Evolutionary conservation across 2,797 vertebrate species (phyloP).

Genomic region (Pangasius sanitwongsei): DNA sequence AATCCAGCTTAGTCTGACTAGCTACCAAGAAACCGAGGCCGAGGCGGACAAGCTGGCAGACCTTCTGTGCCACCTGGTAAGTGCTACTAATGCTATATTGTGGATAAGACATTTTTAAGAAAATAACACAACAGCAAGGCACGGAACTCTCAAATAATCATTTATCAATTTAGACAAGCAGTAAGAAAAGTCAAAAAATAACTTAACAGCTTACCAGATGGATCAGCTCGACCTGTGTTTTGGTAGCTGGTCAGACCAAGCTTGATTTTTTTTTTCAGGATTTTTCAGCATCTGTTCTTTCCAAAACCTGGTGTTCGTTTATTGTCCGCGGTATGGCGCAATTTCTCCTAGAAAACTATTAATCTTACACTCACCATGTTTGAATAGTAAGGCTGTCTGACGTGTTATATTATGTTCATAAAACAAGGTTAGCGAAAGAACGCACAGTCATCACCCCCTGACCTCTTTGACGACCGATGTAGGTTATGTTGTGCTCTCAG

Average conservation of each 20-base stretch:
- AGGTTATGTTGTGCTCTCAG: background rate
- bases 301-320: background rate
- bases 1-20: background rate
- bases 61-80: background rate
- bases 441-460: background rate
- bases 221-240: background rate
- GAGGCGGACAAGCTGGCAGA: background rate
- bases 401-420: slow-evolving; percentile 6
- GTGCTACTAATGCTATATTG: background rate
- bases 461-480: slow-evolving; percentile 6
- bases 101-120: background rate
- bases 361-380: background rate
- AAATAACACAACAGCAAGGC: background rate
- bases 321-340: slow-evolving; percentile 13
- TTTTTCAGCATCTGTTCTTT: background rate
- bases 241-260: background rate
- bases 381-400: background rate
- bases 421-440: slow-evolving; percentile 29
- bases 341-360: background rate
- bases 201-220: background rate
- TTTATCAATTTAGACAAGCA: slow-evolving; percentile 5
- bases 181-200: slow-evolving; percentile 3
- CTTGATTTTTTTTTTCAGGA: background rate
- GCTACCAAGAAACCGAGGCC: background rate
- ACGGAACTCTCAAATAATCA: background rate